Percentiles rank a stretch among this genome's conserved stretches.
phyloP scores from a whole-genome alignment of 2,113 vertebrate genomes.

The Nycticebus coucang region DNA sequence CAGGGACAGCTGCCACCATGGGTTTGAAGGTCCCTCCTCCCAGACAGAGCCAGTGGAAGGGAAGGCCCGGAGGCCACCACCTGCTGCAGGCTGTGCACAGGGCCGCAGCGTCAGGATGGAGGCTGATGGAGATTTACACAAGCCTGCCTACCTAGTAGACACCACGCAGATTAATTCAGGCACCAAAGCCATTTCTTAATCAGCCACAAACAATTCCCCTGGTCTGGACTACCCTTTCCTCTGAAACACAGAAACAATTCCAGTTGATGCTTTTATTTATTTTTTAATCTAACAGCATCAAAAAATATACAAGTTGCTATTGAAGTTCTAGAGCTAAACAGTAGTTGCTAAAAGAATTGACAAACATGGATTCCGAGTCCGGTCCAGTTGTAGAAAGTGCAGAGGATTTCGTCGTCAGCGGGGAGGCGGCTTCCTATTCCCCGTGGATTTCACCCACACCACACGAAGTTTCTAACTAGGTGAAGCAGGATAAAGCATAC shows the following conservation, averaged over 20 bases:
- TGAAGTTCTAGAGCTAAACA: background rate
- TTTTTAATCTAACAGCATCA: background rate
- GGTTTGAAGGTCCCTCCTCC: background rate
- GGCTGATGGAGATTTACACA: background rate
- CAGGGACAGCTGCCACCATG: background rate
- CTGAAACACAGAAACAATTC: background rate
- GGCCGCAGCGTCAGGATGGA: background rate
- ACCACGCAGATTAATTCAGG: background rate
- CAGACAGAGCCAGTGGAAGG: background rate
- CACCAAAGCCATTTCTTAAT: background rate
- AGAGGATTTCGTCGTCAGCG: background rate
- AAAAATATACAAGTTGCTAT: background rate
- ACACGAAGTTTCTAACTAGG: background rate
- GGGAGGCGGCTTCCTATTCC: background rate
- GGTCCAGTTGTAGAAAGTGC: background rate
- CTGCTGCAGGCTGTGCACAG: rapidly evolving
- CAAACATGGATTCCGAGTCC: background rate
- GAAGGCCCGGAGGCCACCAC: background rate
- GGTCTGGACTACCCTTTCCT: background rate
- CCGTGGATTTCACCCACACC: background rate
- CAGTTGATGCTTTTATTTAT: rapidly evolving
- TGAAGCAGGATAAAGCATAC: background rate
- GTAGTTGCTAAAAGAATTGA: background rate
- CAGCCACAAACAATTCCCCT: background rate
- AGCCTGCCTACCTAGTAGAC: rapidly evolving